phyloP scores from a whole-genome alignment of 2,888 invertebrate species.

The Euspilapteryx auroguttella region DNA sequence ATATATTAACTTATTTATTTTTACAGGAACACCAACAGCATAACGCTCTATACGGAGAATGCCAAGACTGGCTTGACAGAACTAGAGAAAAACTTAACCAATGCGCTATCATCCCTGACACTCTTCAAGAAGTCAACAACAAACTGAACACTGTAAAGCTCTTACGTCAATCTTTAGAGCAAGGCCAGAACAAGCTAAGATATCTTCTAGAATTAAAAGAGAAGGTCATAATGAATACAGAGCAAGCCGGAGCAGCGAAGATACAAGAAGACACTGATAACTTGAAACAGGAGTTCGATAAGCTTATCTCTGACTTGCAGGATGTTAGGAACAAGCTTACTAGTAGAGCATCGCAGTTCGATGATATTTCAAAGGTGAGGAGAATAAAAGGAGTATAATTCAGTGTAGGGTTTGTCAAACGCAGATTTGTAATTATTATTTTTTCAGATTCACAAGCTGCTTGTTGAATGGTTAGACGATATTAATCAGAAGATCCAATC shows the following conservation, averaged over 20 bases:
- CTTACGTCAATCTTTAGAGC: slow-evolving; percentile 87
- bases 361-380: slow-evolving; percentile 79
- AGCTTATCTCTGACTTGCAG: slow-evolving; percentile 78
- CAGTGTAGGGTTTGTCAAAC: too few species aligned
- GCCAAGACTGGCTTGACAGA: slow-evolving; percentile 90
- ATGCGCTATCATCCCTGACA: slow-evolving; percentile 79
- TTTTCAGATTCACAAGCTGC: slow-evolving; percentile 66
- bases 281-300: slow-evolving; percentile 88
- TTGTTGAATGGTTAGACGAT: slow-evolving; percentile 88
- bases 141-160: slow-evolving; percentile 85
- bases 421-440: neutral
- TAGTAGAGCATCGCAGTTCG: slow-evolving; percentile 74
- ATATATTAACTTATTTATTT: too few species aligned
- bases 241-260: slow-evolving; percentile 82
- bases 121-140: slow-evolving; percentile 80
- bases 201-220: slow-evolving; percentile 90
- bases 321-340: slow-evolving; percentile 77
- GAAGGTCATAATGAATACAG: slow-evolving; percentile 91
- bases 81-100: slow-evolving; percentile 84
- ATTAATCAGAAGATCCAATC: slow-evolving; percentile 81
- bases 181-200: slow-evolving; percentile 71
- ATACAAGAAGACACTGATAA: slow-evolving; percentile 91
- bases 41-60: slow-evolving; percentile 88
- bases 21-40: slow-evolving; percentile 89
- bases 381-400: neutral